phyloP scores from a whole-genome alignment of 2,797 vertebrate genomes.

The Acanthopagrus latus region DNA sequence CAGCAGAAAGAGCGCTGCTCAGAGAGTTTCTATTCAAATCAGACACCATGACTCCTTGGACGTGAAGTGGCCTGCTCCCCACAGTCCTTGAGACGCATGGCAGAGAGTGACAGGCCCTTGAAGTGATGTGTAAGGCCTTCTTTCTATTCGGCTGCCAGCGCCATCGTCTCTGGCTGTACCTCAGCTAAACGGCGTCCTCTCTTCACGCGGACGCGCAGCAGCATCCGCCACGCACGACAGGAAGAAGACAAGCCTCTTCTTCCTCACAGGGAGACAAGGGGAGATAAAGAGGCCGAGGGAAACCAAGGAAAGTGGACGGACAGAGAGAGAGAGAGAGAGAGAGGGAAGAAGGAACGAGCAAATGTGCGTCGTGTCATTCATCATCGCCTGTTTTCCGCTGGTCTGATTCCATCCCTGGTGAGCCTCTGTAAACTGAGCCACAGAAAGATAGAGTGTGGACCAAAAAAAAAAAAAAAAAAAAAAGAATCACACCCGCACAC shows the following conservation, averaged over 20 bases:
- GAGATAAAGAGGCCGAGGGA: slow-evolving; percentile 43
- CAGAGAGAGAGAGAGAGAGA: slow-evolving; percentile 38
- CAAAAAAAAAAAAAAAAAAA: background rate
- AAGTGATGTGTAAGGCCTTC: slow-evolving; percentile 45
- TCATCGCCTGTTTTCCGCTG: slow-evolving; percentile 64
- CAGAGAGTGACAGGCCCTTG: slow-evolving; percentile 60
- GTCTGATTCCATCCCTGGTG: slow-evolving; percentile 49
- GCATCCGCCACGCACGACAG: slow-evolving; percentile 36
- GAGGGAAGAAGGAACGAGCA: slow-evolving; percentile 18
- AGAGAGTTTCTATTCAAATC: slow-evolving; percentile 45
- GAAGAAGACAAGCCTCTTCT: slow-evolving; percentile 62
- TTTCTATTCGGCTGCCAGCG: slow-evolving; percentile 43
- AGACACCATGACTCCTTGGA: slow-evolving; percentile 45
- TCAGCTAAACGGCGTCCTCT: slow-evolving; percentile 57
- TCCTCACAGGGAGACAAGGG: slow-evolving; percentile 45
- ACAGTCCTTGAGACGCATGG: slow-evolving; percentile 43
- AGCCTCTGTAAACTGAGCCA: slow-evolving; percentile 36
- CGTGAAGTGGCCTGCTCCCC: slow-evolving; percentile 49
- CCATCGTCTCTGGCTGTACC: slow-evolving; percentile 41
- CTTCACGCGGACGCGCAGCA: slow-evolving; percentile 47
- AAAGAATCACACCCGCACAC: slow-evolving; percentile 8
- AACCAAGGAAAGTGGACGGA: slow-evolving; percentile 40
- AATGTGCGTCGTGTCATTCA: slow-evolving; percentile 65
- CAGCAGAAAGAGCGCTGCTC: slow-evolving; percentile 42
- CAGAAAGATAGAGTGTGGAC: slow-evolving; percentile 14